phyloP scores from a whole-genome alignment of 2,797 vertebrate species.

The Sebastes trivittatus region DNA sequence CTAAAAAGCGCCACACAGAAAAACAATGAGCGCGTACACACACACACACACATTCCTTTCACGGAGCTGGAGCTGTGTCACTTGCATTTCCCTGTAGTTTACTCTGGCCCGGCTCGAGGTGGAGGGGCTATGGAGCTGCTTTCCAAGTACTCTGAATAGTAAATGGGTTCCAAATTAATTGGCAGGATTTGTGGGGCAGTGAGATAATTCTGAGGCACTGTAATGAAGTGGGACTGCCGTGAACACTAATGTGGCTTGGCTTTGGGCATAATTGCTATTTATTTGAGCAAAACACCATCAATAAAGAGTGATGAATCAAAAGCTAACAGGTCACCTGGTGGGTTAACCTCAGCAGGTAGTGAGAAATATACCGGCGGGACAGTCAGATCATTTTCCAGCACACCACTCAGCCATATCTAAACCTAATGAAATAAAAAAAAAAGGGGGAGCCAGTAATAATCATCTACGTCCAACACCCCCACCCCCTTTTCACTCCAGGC shows the following conservation, averaged over 20 bases:
- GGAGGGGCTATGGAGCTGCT: conserved; percentile 32
- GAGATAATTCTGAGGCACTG: conserved; percentile 60
- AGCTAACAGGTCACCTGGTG: conserved; percentile 50
- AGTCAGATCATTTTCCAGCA: conserved; percentile 18
- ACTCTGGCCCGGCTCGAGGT: conserved; percentile 47
- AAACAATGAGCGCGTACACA: conserved; percentile 42
- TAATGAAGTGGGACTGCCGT: conserved; percentile 59
- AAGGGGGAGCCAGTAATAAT: conserved; percentile 51
- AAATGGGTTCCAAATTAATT: conserved; percentile 75
- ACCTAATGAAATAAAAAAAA: conserved; percentile 55
- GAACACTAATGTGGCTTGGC: conserved; percentile 59
- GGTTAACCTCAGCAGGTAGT: conserved; percentile 6
- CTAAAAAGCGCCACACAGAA: conserved; percentile 41
- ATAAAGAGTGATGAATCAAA: conserved; percentile 55
- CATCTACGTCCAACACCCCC: conserved; percentile 50
- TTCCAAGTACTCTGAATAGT: conserved; percentile 61
- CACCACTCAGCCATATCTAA: conserved; percentile 19
- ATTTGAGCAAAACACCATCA: conserved; percentile 48
- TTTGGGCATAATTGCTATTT: conserved; percentile 48
- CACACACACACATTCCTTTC: conserved; percentile 25
- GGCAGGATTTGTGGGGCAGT: conserved; percentile 66
- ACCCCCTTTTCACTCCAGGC: conserved; percentile 66
- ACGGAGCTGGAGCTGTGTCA: conserved; percentile 27
- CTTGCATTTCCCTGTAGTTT: conserved; percentile 51
- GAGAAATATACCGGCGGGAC: not conserved